Evolutionary conservation across 2,797 vertebrate genomes (phyloP), one percentile per base, ranked within the genome.

Genomic region (Sebastes kiyomatsui): DNA sequence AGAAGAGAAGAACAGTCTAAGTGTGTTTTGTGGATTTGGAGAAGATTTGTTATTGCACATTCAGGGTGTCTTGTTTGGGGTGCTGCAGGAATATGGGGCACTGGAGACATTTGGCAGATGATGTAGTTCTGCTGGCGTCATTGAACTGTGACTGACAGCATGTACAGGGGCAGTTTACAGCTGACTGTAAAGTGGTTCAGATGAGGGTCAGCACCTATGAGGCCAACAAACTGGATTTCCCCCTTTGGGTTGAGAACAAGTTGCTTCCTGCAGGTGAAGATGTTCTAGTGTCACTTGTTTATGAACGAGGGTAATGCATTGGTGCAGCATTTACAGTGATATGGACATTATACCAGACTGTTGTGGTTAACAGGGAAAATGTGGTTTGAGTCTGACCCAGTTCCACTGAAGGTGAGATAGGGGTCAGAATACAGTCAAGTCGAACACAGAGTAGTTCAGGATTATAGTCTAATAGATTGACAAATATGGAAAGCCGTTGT

Each of bases 351-450:
- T 23, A 35, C 28, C 20, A 66, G 59, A 18, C 60, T 66, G 33
- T 38, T 28, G 23, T 64, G 16, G 38, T 54, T 33, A 61, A 66
- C 42, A 10, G 32, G 32, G 14, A 61, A 46, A 30, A 72, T 38
- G 16, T 67, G 35, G 18, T 54, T 82, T 64, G 28, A 18, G n/a
- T 38, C 46, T 68, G 18, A 77, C 27, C 55, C 38, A 64, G 38
- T 69, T 69, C 23, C 42, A 13, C 35, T 64, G 14, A 25, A 35
- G 77, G 58, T 68, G 38, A 81, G 55, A 16, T 10, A 3, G 42
- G 61, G 52, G 72, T 77, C 77, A 76, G 12, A 28, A 27, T 54
- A 69, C 46, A 42, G 38, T 65, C 69, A 46, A 42, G 75, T 25
- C 54, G 18, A 74, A 60, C 46, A 72, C 61, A 38, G 60, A 35